Evolutionary conservation across 2,888 invertebrate species (phyloP), one percentile per base, ranked within the genome.

Genomic region (Sialis lutaria): DNA sequence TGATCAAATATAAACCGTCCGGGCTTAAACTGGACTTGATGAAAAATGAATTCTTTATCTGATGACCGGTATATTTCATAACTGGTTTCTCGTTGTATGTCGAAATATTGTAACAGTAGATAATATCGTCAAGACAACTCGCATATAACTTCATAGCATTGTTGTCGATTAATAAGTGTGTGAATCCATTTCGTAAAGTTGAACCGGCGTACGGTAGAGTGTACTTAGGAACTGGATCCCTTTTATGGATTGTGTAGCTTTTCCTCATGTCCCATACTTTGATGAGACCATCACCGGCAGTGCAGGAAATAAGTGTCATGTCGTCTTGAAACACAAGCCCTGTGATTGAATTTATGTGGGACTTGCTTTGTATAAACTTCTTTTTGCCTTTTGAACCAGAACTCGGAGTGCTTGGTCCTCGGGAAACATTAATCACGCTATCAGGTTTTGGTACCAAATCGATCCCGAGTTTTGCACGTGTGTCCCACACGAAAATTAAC

Each of bases 401-500:
- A 30, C 6, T 45, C 0, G 77, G 76, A 0, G 75, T 74, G 1
- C 59, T 67, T 0, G 59, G 33, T 31, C 48, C 51, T 48, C 63
- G 64, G 0, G 64, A 62, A 2, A 61, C 54, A 54, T 65, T 67
- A 39, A 90, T 84, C 46, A 75, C 73, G 61, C 82, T 80, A 60
- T 88, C 87, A 0, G 85, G 79, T 45, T 70, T 72, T 13, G 74
- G 69, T 0, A 70, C 65, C 2, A 69, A 54, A 49, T 55, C 55
- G 33, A 65, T 63, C 31, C 65, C 56, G 48, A 60, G 66, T 8
- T 65, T 64, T 49, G 64, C 67, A 52, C 85, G 67, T 0, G 73
- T 75, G 60, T 92, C 93, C 91, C 91, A 92, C 12, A 91, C 61
- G 55, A 87, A 76, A 12, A 92, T 82, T 54, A 79, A 80, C 0